phyloP scores from a whole-genome alignment of 2,113 vertebrate genomes.

The Pedionomus torquatus region DNA sequence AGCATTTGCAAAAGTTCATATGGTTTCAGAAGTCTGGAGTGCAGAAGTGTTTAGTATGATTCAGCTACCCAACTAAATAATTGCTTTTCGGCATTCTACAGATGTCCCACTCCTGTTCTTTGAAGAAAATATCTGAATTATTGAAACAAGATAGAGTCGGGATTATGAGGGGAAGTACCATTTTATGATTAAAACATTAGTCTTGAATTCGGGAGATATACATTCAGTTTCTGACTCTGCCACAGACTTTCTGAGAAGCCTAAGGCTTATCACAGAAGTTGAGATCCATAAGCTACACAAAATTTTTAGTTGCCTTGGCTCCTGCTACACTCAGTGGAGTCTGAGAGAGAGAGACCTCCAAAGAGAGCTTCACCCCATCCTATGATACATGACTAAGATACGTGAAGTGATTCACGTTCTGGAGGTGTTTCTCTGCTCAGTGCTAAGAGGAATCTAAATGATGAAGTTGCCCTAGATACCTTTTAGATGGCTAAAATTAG shows the following conservation, averaged over 20 bases:
- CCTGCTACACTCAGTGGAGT: not conserved
- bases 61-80: conserved; percentile 51
- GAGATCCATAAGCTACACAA: not conserved
- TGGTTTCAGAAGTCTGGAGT: conserved; percentile 48
- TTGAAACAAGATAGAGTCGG: conserved; percentile 27
- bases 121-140: conserved; percentile 37
- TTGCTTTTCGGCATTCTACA: conserved; percentile 26
- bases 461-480: not conserved
- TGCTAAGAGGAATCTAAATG: not conserved
- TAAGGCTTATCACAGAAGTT: conserved; percentile 7
- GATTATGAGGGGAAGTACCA: conserved; percentile 7
- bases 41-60: conserved; percentile 17
- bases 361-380: not conserved
- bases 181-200: conserved; percentile 25
- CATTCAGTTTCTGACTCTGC: not conserved
- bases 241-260: conserved; percentile 1
- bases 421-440: conserved; percentile 8
- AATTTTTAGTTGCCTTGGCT: not conserved
- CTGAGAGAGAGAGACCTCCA: not conserved
- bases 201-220: not conserved
- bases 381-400: accelerated
- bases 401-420: not conserved
- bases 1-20: conserved; percentile 61
- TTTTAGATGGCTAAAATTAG: not conserved
- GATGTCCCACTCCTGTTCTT: conserved; percentile 15